Percentiles rank a stretch among this genome's conserved stretches.
Conservation (phyloP, 2,113 vertebrate species). For the Hucho hucho region DNA sequence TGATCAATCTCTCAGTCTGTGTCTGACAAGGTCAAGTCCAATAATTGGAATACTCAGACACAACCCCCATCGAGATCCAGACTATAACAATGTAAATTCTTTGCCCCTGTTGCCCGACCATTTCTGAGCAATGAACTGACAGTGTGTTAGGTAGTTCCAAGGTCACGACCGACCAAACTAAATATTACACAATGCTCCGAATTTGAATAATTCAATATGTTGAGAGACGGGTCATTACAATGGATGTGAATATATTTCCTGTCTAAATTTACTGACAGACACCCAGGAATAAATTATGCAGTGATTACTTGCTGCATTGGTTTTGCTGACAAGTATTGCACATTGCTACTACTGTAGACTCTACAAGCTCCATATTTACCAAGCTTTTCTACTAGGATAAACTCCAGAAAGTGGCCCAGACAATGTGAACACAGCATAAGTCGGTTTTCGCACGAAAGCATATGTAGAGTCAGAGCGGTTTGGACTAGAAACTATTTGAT, state of each 20-base stretch:
- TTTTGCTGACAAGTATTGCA: conserved; percentile 17
- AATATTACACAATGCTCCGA: neutral
- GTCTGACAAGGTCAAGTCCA: conserved; percentile 34
- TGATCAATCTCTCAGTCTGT: conserved; percentile 21
- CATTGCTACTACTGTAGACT: neutral
- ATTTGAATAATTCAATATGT: conserved; percentile 5
- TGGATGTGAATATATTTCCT: neutral
- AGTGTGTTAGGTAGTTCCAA: neutral
- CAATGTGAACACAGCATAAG: neutral
- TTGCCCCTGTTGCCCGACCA: neutral
- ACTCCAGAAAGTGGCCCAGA: neutral
- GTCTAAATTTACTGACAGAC: neutral
- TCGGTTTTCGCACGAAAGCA: no score
- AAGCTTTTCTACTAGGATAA: neutral
- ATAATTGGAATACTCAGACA: conserved; percentile 17
- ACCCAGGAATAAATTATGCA: conserved; percentile 22
- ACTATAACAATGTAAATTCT: neutral
- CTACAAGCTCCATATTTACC: neutral
- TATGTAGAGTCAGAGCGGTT: no score
- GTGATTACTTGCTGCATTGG: conserved; percentile 15
- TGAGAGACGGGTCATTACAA: neutral
- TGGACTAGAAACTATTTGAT: no score
- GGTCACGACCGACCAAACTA: neutral
- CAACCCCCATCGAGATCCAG: neutral
- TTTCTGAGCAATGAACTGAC: neutral